Evolutionary conservation across 2,113 vertebrate genomes (phyloP), one percentile per base, ranked within the genome.

Genomic region (Sceloporus undulatus): DNA sequence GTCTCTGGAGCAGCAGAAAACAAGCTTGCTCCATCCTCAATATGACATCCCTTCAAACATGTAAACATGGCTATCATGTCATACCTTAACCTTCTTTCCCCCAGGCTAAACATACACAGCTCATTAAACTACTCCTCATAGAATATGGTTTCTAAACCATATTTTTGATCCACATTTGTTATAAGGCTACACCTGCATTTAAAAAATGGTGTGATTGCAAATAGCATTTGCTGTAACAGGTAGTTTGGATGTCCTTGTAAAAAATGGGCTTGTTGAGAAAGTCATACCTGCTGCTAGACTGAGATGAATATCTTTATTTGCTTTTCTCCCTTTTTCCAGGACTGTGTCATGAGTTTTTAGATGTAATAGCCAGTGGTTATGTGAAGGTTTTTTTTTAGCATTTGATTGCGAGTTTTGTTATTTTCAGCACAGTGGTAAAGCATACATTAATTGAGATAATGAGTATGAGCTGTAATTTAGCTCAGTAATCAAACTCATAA

Each of bases 391-490:
- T 86, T 83, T 90, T 87, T 91, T 87, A 91, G 13, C 19, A 14
- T 81, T 88, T 91, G 87, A 78, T 85, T 91, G 14, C n/a, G 86
- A 0, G 2, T 71, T 90, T 88, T 91, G 89, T 88, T 92, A 89
- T 94, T 95, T 94, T 91, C 87, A 94, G 88, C 91, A 77, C 91
- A 91, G 93, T 81, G 68, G 89, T 91, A 85, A 82, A 93, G 80
- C n/a, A 21, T 91, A 70, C 52, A 85, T 83, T 94, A 93, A 92
- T 89, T 92, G 86, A 86, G 68, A 23, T 94, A 93, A 94, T 94
- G 91, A 96, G 87, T 70, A 82, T 88, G 80, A 92, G 88, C 91
- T 93, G 79, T 94, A 94, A 95, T 96, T 95, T 95, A 91, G 89
- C 93, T 93, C 91, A 86, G 92, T 88, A 90, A 94, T 94, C 94